Evolutionary conservation across 2,797 vertebrate species (phyloP).

Genomic region (Ptychobarbus kaznakovi): DNA sequence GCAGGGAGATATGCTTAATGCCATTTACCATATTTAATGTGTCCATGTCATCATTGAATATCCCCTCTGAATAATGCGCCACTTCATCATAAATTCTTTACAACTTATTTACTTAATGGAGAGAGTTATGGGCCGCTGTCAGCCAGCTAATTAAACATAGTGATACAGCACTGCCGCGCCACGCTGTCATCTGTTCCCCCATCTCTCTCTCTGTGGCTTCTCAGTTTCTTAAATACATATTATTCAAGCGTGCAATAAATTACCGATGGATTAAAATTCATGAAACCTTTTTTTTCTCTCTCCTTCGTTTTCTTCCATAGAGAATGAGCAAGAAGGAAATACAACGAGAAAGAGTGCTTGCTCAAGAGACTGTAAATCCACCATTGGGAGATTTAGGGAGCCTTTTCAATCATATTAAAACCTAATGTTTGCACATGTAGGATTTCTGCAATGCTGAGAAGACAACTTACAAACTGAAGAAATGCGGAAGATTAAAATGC

Average conservation of each 20-base stretch:
- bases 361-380: constrained; percentile 74
- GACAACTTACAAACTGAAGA: neutral
- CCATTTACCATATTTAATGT: constrained; percentile 98
- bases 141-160: constrained; percentile 89
- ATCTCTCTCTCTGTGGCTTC: constrained; percentile 57
- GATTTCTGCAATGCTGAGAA: constrained; percentile 42
- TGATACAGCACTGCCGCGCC: constrained; percentile 86
- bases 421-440: constrained; percentile 65
- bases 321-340: constrained; percentile 56
- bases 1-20: constrained; percentile 78
- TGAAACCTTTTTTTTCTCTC: constrained; percentile 73
- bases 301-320: constrained; percentile 64
- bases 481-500: neutral
- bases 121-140: constrained; percentile 94
- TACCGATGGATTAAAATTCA: constrained; percentile 79
- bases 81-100: constrained; percentile 98
- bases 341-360: constrained; percentile 61
- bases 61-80: constrained; percentile 92
- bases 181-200: constrained; percentile 75
- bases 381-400: constrained; percentile 50
- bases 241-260: constrained; percentile 78
- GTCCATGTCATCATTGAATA: constrained; percentile 96
- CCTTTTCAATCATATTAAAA: constrained; percentile 72
- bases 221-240: constrained; percentile 81
- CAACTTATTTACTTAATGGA: constrained; percentile 98